Evolutionary conservation across 2,888 invertebrate genomes (phyloP).

Genomic region (Harpalus rubripes): DNA sequence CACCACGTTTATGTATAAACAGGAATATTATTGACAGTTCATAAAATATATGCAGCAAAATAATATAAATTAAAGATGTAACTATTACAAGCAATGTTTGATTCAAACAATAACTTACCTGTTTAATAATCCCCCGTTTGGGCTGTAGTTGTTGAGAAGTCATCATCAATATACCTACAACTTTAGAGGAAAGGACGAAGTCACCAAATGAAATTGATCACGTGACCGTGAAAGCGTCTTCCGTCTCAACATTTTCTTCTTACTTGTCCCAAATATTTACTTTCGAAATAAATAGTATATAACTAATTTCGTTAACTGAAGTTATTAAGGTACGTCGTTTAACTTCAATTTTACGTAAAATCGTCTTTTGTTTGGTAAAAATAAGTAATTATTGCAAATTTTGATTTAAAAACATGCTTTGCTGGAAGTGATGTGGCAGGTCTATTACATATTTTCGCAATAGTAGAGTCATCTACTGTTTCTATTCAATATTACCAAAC

Average conservation of each 20-base stretch:
- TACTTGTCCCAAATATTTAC: slow-evolving; percentile 60
- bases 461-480: slow-evolving; percentile 57
- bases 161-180: slow-evolving; percentile 83
- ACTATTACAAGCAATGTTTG: slow-evolving; percentile 54
- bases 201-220: slow-evolving; percentile 69
- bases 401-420: slow-evolving; percentile 30
- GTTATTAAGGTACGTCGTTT: background rate
- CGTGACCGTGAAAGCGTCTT: slow-evolving; percentile 74
- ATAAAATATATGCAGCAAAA: slow-evolving; percentile 51
- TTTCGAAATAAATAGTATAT: slow-evolving; percentile 24
- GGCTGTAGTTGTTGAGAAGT: slow-evolving; percentile 77
- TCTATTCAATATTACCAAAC: background rate
- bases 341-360: slow-evolving; percentile 26
- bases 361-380: slow-evolving; percentile 16
- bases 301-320: background rate
- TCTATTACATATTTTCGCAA: slow-evolving; percentile 21
- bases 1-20: slow-evolving; percentile 66
- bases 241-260: slow-evolving; percentile 78
- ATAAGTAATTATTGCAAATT: slow-evolving; percentile 19
- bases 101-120: slow-evolving; percentile 77
- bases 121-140: slow-evolving; percentile 82
- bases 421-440: slow-evolving; percentile 65
- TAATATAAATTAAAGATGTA: slow-evolving; percentile 52
- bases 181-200: slow-evolving; percentile 74
- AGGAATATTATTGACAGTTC: slow-evolving; percentile 61